phyloP scores from a whole-genome alignment of 35 echinoderm and acorn worm species.

The Anneissia japonica region DNA sequence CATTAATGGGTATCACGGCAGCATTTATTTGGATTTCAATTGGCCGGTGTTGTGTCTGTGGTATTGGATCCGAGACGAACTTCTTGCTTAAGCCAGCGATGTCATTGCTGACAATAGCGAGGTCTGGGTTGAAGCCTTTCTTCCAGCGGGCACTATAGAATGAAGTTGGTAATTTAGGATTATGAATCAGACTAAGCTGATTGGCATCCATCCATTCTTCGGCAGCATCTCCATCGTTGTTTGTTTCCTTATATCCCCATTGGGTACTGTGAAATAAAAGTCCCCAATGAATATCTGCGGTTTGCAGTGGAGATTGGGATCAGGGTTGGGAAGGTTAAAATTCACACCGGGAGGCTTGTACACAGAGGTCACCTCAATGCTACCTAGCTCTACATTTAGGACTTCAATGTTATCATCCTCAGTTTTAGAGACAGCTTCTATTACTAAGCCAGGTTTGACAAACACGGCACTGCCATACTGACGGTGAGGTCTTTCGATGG shows the following conservation, averaged over 20 bases:
- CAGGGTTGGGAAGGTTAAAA: too few species aligned
- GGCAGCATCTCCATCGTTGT: slow-evolving; percentile 18
- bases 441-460: too few species aligned
- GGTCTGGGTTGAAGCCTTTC: slow-evolving; percentile 53
- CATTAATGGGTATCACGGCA: not conserved
- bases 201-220: slow-evolving; percentile 28
- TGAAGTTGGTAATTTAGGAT: slow-evolving; percentile 24
- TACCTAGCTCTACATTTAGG: too few species aligned
- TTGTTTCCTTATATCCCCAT: not conserved
- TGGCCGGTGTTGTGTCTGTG: slow-evolving; percentile 28
- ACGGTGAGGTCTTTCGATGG: too few species aligned
- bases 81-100: slow-evolving; percentile 18
- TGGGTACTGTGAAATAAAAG: too few species aligned
- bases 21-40: slow-evolving; percentile 35
- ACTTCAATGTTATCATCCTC: too few species aligned
- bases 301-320: too few species aligned
- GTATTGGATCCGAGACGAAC: slow-evolving; percentile 20
- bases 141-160: slow-evolving; percentile 32
- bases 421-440: too few species aligned
- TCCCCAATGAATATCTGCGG: too few species aligned
- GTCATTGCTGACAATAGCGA: not conserved
- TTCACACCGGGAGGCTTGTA: too few species aligned
- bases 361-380: too few species aligned
- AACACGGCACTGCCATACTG: too few species aligned
- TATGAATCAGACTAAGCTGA: slow-evolving; percentile 17